Evolutionary conservation across 1,140 invertebrate species (phyloP).

Genomic region (Bombus huntii): DNA sequence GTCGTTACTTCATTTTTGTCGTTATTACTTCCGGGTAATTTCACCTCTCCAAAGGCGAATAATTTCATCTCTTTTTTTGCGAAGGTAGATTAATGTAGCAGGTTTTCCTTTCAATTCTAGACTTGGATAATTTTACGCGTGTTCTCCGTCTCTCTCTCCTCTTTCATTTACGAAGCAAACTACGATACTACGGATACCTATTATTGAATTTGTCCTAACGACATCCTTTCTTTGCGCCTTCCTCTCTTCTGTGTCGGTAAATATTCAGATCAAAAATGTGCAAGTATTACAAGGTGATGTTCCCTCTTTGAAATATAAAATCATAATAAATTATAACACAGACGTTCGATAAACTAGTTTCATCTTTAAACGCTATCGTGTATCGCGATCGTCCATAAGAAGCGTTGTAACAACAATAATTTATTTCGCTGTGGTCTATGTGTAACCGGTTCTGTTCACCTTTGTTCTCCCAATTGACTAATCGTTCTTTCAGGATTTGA

Average conservation of each 20-base stretch:
- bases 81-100: neutral
- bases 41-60: neutral
- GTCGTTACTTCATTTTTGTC: neutral
- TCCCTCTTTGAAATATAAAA: neutral
- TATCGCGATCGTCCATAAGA: neutral
- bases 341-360: neutral
- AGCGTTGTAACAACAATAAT: neutral
- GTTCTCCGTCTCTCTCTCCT: neutral
- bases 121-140: neutral
- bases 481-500: neutral
- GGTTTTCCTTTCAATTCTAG: constrained; percentile 24
- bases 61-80: neutral
- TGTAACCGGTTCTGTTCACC: neutral
- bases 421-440: too few relatives aligned
- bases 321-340: neutral
- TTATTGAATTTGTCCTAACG: neutral
- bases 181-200: neutral
- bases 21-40: neutral
- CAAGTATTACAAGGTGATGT: neutral
- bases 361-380: neutral
- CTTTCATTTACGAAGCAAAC: neutral
- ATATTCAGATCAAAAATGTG: too few relatives aligned
- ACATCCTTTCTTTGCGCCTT: too few relatives aligned
- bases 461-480: neutral
- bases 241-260: too few relatives aligned